Evolutionary conservation across 2,797 vertebrate genomes (phyloP), one percentile per base, ranked within the genome.

Genomic region (Hydrocynus forskahlii): DNA sequence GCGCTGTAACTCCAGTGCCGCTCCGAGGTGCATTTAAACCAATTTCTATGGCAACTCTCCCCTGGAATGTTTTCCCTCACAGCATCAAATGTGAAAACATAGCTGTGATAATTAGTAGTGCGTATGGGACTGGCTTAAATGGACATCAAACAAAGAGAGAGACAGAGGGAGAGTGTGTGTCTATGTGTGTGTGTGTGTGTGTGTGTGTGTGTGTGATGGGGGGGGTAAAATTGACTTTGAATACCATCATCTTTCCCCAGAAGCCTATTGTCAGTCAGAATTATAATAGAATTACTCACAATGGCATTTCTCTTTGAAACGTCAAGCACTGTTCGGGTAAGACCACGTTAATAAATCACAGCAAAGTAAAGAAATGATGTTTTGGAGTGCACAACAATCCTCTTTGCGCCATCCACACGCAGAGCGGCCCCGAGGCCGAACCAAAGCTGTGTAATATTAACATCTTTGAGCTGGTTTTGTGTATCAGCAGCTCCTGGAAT

Each of bases 291-390:
- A 75, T 89, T 88, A 88, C 76, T 83, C 87, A 73, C 19, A 78
- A 76, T 87, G 85, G 82, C 87, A 88, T 90, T 90, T 88, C 74
- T 86, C 89, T 92, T 91, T 92, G 89, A 92, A 92, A 93, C 90
- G 89, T 87, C 90, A 91, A 89, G 86, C 86, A 83, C 86, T 64
- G 66, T 89, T 83, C 87, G 86, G 88, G 87, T 87, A 78, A 91
- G 92, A 80, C 92, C 90, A 88, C 88, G 89, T 92, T 86, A 89
- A 90, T 91, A 92, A 91, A 92, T 92, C 88, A 74, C 81, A 68
- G 60, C 40, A 80, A n/a, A 69, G 84, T 84, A 64, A 35, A 87
- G 75, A 84, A 88, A 89, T 86, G 38, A 70, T 57, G 63, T 76
- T 81, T 79, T 78, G 10, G 21, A 78, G 68, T 64, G 74, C 60